Percentiles rank a stretch among this genome's conserved stretches.
phyloP scores from a whole-genome alignment of 2,888 invertebrate genomes.

The Lagria hirta region DNA sequence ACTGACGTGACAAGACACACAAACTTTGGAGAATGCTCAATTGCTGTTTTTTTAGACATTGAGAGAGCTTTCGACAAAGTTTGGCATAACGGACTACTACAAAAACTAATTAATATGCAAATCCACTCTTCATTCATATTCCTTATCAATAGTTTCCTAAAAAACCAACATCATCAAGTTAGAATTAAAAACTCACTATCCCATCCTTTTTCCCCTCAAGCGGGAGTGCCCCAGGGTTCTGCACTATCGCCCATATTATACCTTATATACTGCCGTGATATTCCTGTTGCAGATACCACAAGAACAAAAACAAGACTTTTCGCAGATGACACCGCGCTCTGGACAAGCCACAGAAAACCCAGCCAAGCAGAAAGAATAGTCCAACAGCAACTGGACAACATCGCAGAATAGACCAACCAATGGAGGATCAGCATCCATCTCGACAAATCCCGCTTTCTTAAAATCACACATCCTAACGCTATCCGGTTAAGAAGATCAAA shows the following conservation, averaged over 20 bases:
- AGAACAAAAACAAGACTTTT: slow-evolving; percentile 20
- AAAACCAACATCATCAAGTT: slow-evolving; percentile 30
- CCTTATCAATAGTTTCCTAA: slow-evolving; percentile 34
- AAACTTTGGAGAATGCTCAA: slow-evolving; percentile 34
- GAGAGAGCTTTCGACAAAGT: slow-evolving; percentile 46
- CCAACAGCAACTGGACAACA: slow-evolving; percentile 10
- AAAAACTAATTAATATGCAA: slow-evolving; percentile 35
- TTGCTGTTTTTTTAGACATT: slow-evolving; percentile 40
- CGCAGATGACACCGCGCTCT: slow-evolving; percentile 28
- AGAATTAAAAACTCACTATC: slow-evolving; percentile 22
- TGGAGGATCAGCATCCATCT: slow-evolving; percentile 26
- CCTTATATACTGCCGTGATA: slow-evolving; percentile 20
- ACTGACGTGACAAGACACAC: slow-evolving; percentile 34
- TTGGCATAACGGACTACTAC: slow-evolving; percentile 39
- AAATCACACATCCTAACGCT: slow-evolving; percentile 6
- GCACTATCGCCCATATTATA: slow-evolving; percentile 23
- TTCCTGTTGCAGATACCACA: slow-evolving; percentile 12
- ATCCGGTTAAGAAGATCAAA: too few species aligned
- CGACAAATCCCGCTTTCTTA: slow-evolving; percentile 16
- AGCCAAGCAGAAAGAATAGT: slow-evolving; percentile 6
- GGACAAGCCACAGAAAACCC: slow-evolving; percentile 15
- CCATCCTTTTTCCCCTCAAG: slow-evolving; percentile 10
- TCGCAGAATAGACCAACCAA: slow-evolving; percentile 12
- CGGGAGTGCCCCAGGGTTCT: slow-evolving; percentile 23
- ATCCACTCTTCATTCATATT: slow-evolving; percentile 31